Base-by-base conservation (phyloP, 2,888 invertebrate species). In the Callimorpha dominula region DNA sequence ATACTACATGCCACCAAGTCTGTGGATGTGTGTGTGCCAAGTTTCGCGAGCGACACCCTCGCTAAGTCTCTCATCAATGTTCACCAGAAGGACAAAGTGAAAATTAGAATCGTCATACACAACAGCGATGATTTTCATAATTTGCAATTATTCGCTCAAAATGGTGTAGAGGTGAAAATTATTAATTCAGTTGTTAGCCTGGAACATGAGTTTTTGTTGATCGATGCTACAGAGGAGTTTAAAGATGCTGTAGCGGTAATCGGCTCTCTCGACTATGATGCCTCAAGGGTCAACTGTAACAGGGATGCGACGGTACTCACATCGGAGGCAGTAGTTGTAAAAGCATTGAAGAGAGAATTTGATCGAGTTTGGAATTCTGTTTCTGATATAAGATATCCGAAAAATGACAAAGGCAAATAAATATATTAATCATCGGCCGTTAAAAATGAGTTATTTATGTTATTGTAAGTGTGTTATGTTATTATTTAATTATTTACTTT, bases 21-120 rank as follows among this genome's bases (percentile, higher is more conserved):
- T 14, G 85, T 94, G 63, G 92, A 94, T 72, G 85, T 93, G 14
- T 94, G 93, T 74, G 81, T 92, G 49, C 92, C 93, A 3, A 89
- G 86, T 12, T 86, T 93, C 6, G 78, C 79, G 46, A 93, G 92
- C 72, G 87, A 88, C 3, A 88, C 90, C 1, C 81, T 93, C 43
- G 83, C 87, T 7, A 88, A 90, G 46, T 89, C 90, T 72, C 86
- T 94, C 5, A 82, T 91, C 57, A 84, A 74, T 17, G 87, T 88
- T 6, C 88, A 86, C 11, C 81, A 86, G 73, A 87, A 83, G 71
- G 89, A 87, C 70, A 83, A 86, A 31, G 85, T 87, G 5, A 87
- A 81, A 66, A 81, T 94, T 14, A 85, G 92, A 72, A 83, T 93
- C 40, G 85, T 85, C 11, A 85, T 94, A 46, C 91, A 94, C 76